Base-by-base conservation (phyloP, 2,797 vertebrate species). In the Gadopsis bispinosus region DNA sequence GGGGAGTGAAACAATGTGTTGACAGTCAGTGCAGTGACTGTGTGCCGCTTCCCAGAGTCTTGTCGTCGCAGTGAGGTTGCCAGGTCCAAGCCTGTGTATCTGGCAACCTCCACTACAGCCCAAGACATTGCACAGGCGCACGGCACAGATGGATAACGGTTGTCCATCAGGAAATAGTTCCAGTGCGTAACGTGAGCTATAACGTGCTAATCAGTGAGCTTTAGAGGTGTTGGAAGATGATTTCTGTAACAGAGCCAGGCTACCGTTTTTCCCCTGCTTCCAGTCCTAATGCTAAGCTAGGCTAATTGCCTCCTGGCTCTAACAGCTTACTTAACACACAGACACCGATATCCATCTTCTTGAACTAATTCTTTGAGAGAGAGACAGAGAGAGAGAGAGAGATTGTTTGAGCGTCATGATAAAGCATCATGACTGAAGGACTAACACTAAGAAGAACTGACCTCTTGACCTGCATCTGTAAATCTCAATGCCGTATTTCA, bases 401-500 rank as follows among this genome's bases (percentile, higher is more conserved):
- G 2, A 7, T 16, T 16, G 3, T 48, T 19, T 58, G 6, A 43
- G 0, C 9, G 9, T 6, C 4, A 37, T 39, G 20, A 55, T 17
- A 59, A 53, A 5, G 0, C 35, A 16, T 1, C 1, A 0, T 10
- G 16, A n/a, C 2, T 20, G 26, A n/a, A 20, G 41, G 43, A 48
- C 19, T 45, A 11, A 51, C 39, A 70, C 7, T 17, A 14, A 5
- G 19, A 83, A 75, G 62, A 80, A 63, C 4, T 78, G 80, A 89
- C 92, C 86, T 35, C 11, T 59, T 88, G 87, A 92, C 89, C 91
- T 75, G 62, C 67, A 80, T 84, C 75, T 81, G 87, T 81, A 85
- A 82, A 61, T 86, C 83, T 72, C 33, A 65, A 73, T 77, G 81
- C 81, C 88, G 86, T 91, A 88, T 89, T 88, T 91, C 89, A 91